These are phyloP conservation scores for Pangasianodon gigas DNA, from an alignment of 2,113 vertebrate species.

Conservation along the genomic window DNA sequence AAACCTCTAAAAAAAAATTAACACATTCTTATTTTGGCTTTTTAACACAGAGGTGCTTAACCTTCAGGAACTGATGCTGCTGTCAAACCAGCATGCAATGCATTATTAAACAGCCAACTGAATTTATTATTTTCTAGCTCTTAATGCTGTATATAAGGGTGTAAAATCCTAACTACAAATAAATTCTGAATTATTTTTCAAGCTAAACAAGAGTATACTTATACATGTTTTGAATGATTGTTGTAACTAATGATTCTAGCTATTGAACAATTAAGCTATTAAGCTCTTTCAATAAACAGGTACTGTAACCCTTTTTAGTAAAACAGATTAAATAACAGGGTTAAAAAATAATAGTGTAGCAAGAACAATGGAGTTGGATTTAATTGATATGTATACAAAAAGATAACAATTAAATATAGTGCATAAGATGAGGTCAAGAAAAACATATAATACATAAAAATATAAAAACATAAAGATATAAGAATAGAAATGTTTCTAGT, in stretches of 20 bases:
- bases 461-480: background rate
- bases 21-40: background rate
- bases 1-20: background rate
- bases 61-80: constrained; percentile 14
- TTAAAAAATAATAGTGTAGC: background rate
- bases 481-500: background rate
- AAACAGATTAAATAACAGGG: background rate
- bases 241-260: background rate
- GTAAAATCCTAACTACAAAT: background rate
- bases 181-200: background rate
- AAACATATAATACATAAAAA: background rate
- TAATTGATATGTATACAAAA: background rate
- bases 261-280: background rate
- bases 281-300: background rate
- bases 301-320: background rate
- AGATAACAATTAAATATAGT: background rate
- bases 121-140: no score
- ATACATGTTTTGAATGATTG: background rate
- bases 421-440: background rate
- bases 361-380: background rate
- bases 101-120: constrained; percentile 1
- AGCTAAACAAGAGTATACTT: background rate
- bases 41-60: background rate
- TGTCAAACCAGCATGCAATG: background rate
- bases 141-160: background rate